Evolutionary conservation across 2,888 invertebrate genomes (phyloP), one percentile per base, ranked within the genome.

Genomic region (Meghimatium bilineatum): DNA sequence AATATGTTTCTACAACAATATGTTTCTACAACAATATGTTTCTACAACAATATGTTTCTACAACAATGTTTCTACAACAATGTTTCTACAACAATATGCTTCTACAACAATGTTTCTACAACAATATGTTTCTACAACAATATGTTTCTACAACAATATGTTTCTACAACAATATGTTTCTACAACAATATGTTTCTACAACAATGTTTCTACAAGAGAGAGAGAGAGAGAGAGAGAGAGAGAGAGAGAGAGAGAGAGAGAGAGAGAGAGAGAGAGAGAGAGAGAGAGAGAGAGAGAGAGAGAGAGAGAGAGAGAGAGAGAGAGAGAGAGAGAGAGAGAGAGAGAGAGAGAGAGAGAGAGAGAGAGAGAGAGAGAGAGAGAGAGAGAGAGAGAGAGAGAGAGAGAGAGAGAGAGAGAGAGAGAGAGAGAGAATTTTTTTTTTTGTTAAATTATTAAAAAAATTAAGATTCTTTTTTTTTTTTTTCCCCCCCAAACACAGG

Each of bases 261-360:
- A 69, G 60, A 77, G 77, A 77, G 38, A 60, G 77, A 63, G 63
- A 63, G 34, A 60, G 23, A 36, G 63, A 63, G 63, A 63, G 23
- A 20, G 63, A 63, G 78, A 78, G 63, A 78, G 63, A 66, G 78
- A 78, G 78, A 67, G 34, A 67, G 26, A 78, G 36, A 63, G 66
- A 78, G 78, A 78, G 66, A 78, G 36, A 66, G 36, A 66, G 66
- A 78, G 78, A 63, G 66, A 63, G 78, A 36, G 78, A 29, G 26
- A 29, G 49, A 12, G 49, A 52, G 29, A 29, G 44, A 29, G n/a
- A 44, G 44, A 74, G 44, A 74, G 74, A 74, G 74, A 66, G 78
- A 78, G 38, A 78, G 78, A 66, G 38, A 66, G 78, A 63, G 78
- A 66, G 36, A 66, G 36, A n/a, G 66, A 78, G 66, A 78, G 78